Percentiles rank a stretch among this genome's conserved stretches.
Conservation (phyloP, 2,797 vertebrate genomes). For the Benthosema pterotum region DNA sequence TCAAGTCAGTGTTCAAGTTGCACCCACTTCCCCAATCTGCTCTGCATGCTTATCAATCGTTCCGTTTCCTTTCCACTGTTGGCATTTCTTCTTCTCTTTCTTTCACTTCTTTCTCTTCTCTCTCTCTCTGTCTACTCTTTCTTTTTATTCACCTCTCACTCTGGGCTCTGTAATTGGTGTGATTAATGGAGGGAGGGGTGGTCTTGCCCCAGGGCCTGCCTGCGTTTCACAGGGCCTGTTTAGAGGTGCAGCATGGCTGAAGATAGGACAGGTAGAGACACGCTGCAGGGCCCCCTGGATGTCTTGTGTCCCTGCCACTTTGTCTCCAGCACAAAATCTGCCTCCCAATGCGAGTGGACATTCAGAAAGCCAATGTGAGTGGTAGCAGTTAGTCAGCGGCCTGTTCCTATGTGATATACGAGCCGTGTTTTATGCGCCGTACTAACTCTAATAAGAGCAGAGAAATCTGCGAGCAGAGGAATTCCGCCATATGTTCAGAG, state of each 20-base stretch:
- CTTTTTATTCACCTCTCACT: conserved; percentile 42
- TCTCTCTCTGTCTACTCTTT: conserved; percentile 3
- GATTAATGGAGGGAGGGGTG: conserved; percentile 77
- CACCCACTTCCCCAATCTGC: background rate
- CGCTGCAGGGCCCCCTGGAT: conserved; percentile 65
- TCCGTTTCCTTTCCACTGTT: conserved; percentile 27
- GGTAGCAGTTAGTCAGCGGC: too few species aligned
- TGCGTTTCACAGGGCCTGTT: conserved; percentile 69
- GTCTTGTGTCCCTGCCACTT: conserved; percentile 63
- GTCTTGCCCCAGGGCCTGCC: conserved; percentile 71
- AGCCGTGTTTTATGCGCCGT: conserved; percentile 45
- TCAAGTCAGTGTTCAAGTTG: conserved; percentile 16
- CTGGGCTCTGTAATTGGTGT: conserved; percentile 76
- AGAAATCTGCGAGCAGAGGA: conserved; percentile 36
- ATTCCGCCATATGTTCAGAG: conserved; percentile 55
- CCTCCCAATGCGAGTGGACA: conserved; percentile 62
- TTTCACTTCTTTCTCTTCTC: conserved; percentile 1
- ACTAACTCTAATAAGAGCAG: conserved; percentile 55
- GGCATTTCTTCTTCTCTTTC: conserved; percentile 9
- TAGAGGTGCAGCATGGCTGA: conserved; percentile 56
- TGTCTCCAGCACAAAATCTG: conserved; percentile 64
- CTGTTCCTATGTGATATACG: conserved; percentile 40
- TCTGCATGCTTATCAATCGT: conserved; percentile 38
- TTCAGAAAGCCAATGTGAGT: background rate
- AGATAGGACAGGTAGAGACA: conserved; percentile 71